Conservation (phyloP, 2,888 invertebrate genomes). For the Eupithecia subfuscata region DNA sequence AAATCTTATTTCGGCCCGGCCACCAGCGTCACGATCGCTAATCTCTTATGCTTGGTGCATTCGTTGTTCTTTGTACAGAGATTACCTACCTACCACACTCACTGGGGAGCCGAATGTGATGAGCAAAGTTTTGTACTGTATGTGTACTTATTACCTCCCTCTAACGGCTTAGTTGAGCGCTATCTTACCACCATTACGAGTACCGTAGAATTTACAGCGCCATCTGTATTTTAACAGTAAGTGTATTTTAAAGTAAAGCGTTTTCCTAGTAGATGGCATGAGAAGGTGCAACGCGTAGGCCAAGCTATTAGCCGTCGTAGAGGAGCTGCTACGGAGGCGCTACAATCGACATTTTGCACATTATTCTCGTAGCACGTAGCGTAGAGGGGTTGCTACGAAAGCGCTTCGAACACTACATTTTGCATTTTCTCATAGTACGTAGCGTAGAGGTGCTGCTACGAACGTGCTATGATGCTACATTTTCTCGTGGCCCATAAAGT, state of each 20-base stretch:
- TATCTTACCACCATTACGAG: neutral
- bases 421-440: too few relatives aligned
- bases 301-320: slow-evolving; percentile 8
- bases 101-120: neutral
- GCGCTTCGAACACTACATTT: neutral
- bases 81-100: neutral
- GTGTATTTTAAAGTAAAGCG: too few relatives aligned
- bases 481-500: slow-evolving; percentile 7
- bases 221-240: neutral
- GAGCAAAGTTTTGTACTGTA: neutral
- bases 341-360: too few relatives aligned
- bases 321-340: slow-evolving; percentile 5
- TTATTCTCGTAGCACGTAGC: too few relatives aligned
- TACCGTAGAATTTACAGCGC: neutral
- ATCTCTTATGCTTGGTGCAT: neutral
- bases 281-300: neutral
- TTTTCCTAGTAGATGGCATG: neutral
- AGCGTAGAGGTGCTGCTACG: neutral
- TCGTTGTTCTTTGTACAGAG: neutral
- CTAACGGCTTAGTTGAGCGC: neutral
- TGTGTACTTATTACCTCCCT: neutral
- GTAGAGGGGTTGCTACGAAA: too few relatives aligned
- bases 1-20: neutral
- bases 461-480: neutral
- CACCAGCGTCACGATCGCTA: neutral